Evolutionary conservation across 2,888 invertebrate species (phyloP).

Genomic region (Branchinecta sandiegonensis): DNA sequence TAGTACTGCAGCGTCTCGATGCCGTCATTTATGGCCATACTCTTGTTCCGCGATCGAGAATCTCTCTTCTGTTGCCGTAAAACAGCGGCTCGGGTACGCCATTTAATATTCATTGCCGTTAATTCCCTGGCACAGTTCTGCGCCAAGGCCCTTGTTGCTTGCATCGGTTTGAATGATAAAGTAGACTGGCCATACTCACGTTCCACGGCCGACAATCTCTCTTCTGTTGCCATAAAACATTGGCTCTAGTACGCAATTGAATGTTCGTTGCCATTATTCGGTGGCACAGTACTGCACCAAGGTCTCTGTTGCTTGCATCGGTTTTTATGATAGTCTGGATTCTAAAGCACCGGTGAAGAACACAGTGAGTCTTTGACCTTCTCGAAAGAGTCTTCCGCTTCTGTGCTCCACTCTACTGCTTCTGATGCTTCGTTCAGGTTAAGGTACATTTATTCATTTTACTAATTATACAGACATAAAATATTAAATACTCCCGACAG

Average conservation of each 20-base stretch:
- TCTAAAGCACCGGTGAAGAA: conserved; percentile 13
- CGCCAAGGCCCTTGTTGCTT: conserved; percentile 16
- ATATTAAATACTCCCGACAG: no score
- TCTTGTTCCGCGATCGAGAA: conserved; percentile 35
- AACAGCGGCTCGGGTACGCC: conserved; percentile 31
- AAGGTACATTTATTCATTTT: no score
- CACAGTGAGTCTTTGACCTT: background rate
- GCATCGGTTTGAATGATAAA: conserved; percentile 17
- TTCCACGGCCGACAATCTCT: no score
- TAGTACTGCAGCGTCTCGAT: conserved; percentile 22
- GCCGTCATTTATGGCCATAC: conserved; percentile 30
- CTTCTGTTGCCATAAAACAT: no score
- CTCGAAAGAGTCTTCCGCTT: no score
- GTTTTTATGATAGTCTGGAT: background rate
- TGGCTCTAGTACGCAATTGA: no score
- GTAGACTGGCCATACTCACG: no score
- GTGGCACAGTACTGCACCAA: no score
- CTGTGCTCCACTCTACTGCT: no score
- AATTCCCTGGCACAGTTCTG: conserved; percentile 4
- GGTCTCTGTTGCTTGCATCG: no score
- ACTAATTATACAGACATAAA: no score
- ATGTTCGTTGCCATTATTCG: no score
- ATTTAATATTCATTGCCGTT: conserved; percentile 25
- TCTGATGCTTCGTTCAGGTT: background rate
- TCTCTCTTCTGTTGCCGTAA: conserved; percentile 31